These are phyloP conservation scores for Hirtodrosophila duncani DNA, from an alignment of 2,888 invertebrate species.

Conservation along the genomic window DNA sequence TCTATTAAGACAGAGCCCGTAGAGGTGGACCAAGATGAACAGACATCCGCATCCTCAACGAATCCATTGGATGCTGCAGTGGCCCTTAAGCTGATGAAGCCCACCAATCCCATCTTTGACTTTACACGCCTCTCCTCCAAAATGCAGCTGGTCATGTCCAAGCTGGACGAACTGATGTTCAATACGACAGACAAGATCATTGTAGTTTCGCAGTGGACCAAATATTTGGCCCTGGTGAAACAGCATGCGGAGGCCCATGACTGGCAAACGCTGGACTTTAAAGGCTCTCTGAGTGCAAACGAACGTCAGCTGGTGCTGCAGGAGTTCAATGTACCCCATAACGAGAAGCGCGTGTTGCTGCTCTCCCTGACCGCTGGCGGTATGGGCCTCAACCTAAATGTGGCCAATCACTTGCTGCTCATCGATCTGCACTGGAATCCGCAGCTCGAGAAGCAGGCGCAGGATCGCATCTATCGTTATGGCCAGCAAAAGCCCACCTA, in stretches of 20 bases:
- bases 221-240: constrained; percentile 85
- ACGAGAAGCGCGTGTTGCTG: constrained; percentile 83
- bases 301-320: constrained; percentile 84
- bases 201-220: constrained; percentile 96
- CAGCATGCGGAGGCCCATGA: constrained; percentile 80
- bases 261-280: constrained; percentile 83
- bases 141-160: constrained; percentile 80
- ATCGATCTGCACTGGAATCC: constrained; percentile 98
- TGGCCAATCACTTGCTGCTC: constrained; percentile 93
- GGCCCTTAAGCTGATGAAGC: constrained; percentile 81
- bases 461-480: constrained; percentile 94
- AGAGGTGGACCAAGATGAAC: no score
- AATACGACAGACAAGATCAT: constrained; percentile 84
- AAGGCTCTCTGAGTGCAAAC: constrained; percentile 86
- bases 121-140: constrained; percentile 81
- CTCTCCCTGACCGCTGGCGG: constrained; percentile 95
- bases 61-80: constrained; percentile 53
- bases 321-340: constrained; percentile 83
- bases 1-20: constrained; percentile 47
- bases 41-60: no score
- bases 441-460: constrained; percentile 94
- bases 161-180: constrained; percentile 80
- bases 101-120: constrained; percentile 85
- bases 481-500: constrained; percentile 90
- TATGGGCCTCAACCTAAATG: constrained; percentile 95